These are phyloP conservation scores for Scolopax bukidnonensis DNA, from an alignment of 2,797 vertebrate species.

Conservation along the genomic window DNA sequence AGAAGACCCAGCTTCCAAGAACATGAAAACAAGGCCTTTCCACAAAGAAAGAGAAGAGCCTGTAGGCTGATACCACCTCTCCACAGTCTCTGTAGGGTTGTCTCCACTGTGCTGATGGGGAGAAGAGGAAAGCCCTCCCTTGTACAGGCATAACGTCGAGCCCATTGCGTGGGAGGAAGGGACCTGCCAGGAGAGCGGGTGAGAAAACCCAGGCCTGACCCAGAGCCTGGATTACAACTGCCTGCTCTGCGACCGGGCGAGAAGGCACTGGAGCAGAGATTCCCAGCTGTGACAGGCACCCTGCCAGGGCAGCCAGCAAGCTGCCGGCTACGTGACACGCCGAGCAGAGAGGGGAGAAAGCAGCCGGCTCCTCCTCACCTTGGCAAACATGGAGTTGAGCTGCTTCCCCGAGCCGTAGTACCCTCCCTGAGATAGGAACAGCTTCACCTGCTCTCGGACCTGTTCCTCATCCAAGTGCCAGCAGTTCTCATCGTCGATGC, in stretches of 20 bases:
- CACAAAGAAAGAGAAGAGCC: background rate
- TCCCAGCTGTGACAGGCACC: slow-evolving; percentile 47
- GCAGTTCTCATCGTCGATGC: slow-evolving; percentile 97
- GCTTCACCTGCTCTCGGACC: slow-evolving; percentile 96
- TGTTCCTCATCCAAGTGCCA: slow-evolving; percentile 99
- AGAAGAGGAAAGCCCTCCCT: background rate
- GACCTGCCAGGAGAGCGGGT: background rate
- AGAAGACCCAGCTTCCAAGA: background rate
- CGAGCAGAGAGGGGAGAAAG: background rate
- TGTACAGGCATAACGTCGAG: accelerated
- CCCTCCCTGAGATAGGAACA: slow-evolving; percentile 96
- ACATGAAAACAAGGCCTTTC: background rate
- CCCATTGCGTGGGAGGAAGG: background rate
- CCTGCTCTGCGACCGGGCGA: background rate
- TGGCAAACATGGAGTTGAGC: slow-evolving; percentile 98
- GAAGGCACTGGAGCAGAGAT: slow-evolving; percentile 55
- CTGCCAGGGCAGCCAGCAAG: background rate
- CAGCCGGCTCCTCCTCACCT: slow-evolving; percentile 76
- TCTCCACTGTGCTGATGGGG: background rate
- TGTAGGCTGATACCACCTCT: background rate
- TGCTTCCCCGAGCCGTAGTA: slow-evolving; percentile 98
- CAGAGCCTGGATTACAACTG: slow-evolving; percentile 10
- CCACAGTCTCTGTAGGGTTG: background rate
- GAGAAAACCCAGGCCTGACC: slow-evolving; percentile 38
- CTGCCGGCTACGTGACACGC: background rate